phyloP scores from a whole-genome alignment of 2,113 vertebrate species.

The Bagarius yarrelli region DNA sequence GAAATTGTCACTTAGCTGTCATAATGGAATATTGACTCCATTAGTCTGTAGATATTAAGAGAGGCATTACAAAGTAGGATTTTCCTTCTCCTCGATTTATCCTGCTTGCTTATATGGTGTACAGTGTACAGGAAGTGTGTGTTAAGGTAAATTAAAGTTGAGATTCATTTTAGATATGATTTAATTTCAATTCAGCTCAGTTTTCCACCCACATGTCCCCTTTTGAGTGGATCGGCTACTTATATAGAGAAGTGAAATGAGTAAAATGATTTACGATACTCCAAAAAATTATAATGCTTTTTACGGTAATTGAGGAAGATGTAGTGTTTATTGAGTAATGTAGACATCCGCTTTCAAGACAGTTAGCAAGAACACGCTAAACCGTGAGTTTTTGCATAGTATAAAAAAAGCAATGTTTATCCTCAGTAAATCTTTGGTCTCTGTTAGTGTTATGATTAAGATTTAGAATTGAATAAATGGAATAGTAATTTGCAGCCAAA shows the following conservation, averaged over 20 bases:
- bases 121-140: not conserved
- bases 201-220: not conserved
- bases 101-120: conserved; percentile 8
- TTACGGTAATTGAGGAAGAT: not conserved
- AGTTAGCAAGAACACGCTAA: not conserved
- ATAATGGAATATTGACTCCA: conserved; percentile 47
- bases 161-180: not conserved
- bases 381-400: not conserved
- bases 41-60: conserved; percentile 34
- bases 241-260: not conserved
- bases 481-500: not conserved
- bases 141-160: too few species aligned
- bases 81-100: conserved; percentile 13
- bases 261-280: not conserved
- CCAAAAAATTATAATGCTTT: not conserved
- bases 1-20: conserved; percentile 33
- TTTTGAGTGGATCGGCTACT: not conserved
- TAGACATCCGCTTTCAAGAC: not conserved
- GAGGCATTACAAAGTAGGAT: conserved; percentile 23
- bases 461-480: not conserved
- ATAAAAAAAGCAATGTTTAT: not conserved
- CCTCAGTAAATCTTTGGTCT: not conserved
- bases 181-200: not conserved
- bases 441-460: not conserved
- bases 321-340: not conserved